Percentiles rank a stretch among this genome's conserved stretches.
Evolutionary conservation across 2,888 invertebrate genomes (phyloP).

Genomic region (Drosophila nr. perissopoda): DNA sequence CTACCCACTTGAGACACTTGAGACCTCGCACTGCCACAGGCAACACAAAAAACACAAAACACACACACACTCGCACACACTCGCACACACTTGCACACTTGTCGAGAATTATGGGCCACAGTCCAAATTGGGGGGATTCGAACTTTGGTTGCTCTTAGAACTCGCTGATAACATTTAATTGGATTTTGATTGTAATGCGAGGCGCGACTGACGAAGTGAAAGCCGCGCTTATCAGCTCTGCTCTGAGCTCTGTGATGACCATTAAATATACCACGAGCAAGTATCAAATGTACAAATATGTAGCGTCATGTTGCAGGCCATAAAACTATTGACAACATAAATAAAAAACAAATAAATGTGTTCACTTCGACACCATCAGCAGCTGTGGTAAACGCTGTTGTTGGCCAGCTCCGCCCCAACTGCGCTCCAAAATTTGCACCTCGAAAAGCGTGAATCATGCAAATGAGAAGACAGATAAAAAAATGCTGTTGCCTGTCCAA

Average conservation of each 20-base stretch:
- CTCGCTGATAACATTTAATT: constrained; percentile 70
- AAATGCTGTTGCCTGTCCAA: constrained; percentile 33
- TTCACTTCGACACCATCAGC: neutral
- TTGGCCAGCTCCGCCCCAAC: constrained; percentile 35
- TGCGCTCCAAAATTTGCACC: constrained; percentile 61
- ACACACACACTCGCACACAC: neutral
- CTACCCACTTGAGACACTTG: constrained; percentile 14
- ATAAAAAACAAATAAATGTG: constrained; percentile 1
- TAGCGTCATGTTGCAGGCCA: constrained; percentile 4
- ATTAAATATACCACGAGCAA: constrained; percentile 15
- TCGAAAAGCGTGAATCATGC: constrained; percentile 68
- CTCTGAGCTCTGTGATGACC: neutral
- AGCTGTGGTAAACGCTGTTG: constrained; percentile 27
- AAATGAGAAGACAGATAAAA: constrained; percentile 34
- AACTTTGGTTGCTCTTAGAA: constrained; percentile 48
- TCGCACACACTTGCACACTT: neutral
- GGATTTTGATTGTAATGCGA: constrained; percentile 70
- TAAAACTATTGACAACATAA: constrained; percentile 11
- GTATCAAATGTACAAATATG: constrained; percentile 16
- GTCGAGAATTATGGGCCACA: constrained; percentile 22
- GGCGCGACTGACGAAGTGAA: constrained; percentile 38
- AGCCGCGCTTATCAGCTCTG: constrained; percentile 56
- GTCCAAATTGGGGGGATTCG: constrained; percentile 26
- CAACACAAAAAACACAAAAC: neutral
- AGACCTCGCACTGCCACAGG: constrained; percentile 7